Evolutionary conservation across 2,888 invertebrate species (phyloP).

Genomic region (Caenorhabditis japonica): DNA sequence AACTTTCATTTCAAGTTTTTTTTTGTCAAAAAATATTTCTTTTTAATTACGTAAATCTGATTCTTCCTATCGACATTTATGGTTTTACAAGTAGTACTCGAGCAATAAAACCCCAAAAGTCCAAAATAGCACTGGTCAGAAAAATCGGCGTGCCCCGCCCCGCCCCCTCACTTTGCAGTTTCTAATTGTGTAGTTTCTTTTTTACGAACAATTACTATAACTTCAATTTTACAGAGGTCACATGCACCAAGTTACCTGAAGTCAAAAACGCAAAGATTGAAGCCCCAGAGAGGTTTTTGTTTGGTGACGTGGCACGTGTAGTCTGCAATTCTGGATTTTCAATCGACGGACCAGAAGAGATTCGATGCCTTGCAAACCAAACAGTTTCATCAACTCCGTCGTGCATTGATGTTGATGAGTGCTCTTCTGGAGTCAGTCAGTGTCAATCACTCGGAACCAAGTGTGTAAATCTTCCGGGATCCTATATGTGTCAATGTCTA

Average conservation of each 20-base stretch:
- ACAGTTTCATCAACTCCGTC: conserved; percentile 70
- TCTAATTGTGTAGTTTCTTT: conserved; percentile 6
- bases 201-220: too few relatives aligned
- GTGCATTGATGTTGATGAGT: conserved; percentile 76
- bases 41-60: too few relatives aligned
- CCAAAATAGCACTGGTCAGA: too few relatives aligned
- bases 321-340: conserved; percentile 72
- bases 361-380: conserved; percentile 75
- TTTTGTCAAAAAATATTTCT: too few relatives aligned
- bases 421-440: conserved; percentile 67
- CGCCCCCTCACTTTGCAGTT: too few relatives aligned
- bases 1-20: too few relatives aligned
- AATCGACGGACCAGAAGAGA: conserved; percentile 68
- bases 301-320: conserved; percentile 73
- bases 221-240: conserved; percentile 66
- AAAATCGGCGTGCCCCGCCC: too few relatives aligned
- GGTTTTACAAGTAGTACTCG: too few relatives aligned
- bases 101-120: too few relatives aligned
- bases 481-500: conserved; percentile 75
- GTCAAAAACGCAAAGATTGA: conserved; percentile 69
- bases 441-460: conserved; percentile 64
- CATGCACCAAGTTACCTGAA: conserved; percentile 71
- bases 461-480: conserved; percentile 75
- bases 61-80: too few relatives aligned
- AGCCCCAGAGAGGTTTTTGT: conserved; percentile 59